Conservation (phyloP, 2,888 invertebrate genomes). For the Calephelis perditalis region DNA sequence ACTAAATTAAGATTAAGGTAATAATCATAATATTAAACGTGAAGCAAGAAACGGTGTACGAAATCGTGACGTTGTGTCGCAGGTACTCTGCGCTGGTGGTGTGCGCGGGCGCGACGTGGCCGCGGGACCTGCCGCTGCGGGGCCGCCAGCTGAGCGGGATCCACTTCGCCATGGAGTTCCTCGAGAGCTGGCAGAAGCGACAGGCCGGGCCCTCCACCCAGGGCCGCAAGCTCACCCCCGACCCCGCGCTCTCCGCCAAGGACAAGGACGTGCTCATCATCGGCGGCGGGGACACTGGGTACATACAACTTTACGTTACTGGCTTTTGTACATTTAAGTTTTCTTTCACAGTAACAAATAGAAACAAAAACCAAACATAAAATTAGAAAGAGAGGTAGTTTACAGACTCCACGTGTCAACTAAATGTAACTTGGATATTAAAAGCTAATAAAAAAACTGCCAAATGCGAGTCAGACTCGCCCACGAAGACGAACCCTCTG, state of each 20-base stretch:
- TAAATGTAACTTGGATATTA: too few species aligned
- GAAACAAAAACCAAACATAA: too few species aligned
- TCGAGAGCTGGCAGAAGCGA: slow-evolving; percentile 97
- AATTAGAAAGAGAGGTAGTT: too few species aligned
- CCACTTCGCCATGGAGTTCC: slow-evolving; percentile 98
- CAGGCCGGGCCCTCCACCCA: slow-evolving; percentile 81
- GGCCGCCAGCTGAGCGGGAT: slow-evolving; percentile 95
- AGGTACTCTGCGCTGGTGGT: slow-evolving; percentile 92
- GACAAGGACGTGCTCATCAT: slow-evolving; percentile 97
- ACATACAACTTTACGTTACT: too few species aligned
- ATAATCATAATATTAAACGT: too few species aligned
- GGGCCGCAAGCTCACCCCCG: slow-evolving; percentile 21
- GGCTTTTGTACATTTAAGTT: too few species aligned
- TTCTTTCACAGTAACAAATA: too few species aligned
- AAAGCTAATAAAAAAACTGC: too few species aligned
- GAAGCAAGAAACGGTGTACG: slow-evolving; percentile 31
- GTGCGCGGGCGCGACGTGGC: slow-evolving; percentile 97
- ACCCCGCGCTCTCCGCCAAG: slow-evolving; percentile 84
- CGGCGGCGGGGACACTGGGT: slow-evolving; percentile 91
- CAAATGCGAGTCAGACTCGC: too few species aligned
- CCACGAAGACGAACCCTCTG: too few species aligned
- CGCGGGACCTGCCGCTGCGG: slow-evolving; percentile 91
- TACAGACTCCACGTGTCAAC: too few species aligned
- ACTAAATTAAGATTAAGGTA: too few species aligned
- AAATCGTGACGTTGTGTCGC: neutral